Percentiles rank a stretch among this genome's conserved stretches.
phyloP scores from a whole-genome alignment of 2,888 invertebrate genomes.

The Nymphalis polychloros region DNA sequence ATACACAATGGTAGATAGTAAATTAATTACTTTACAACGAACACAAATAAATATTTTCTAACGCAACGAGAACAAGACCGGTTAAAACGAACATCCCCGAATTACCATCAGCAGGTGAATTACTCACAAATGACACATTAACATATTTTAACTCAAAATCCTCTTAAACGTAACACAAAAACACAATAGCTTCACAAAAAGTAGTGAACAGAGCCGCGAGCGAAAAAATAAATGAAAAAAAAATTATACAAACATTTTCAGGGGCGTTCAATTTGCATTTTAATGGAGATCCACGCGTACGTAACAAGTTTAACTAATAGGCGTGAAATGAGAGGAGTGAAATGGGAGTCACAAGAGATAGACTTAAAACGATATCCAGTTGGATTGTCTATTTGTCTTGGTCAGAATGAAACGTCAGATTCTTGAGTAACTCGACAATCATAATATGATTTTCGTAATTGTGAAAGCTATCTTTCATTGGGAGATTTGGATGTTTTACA shows the following conservation, averaged over 20 bases:
- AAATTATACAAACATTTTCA: conserved; percentile 72
- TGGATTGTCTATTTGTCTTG: conserved; percentile 28
- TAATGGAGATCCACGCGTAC: conserved; percentile 77
- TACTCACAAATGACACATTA: conserved; percentile 9
- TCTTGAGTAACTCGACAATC: not conserved
- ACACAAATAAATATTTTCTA: not conserved
- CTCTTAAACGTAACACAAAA: conserved; percentile 19
- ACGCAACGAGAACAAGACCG: not conserved
- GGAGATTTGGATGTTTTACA: not conserved
- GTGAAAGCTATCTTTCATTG: not conserved
- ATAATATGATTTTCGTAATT: no score
- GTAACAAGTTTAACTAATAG: conserved; percentile 80
- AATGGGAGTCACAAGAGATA: conserved; percentile 35
- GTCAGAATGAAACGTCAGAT: conserved; percentile 3
- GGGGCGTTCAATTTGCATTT: conserved; percentile 79
- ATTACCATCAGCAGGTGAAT: not conserved
- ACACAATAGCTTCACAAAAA: conserved; percentile 34
- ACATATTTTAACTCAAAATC: conserved; percentile 13
- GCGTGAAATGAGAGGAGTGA: conserved; percentile 73
- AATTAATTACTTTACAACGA: not conserved
- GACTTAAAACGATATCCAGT: conserved; percentile 15
- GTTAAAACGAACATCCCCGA: not conserved
- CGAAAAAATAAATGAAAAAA: conserved; percentile 63
- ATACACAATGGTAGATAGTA: not conserved
- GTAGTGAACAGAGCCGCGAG: conserved; percentile 43